A percentile compares a stretch with the other conserved stretches of the same genome.
Evolutionary conservation across 2,888 invertebrate genomes (phyloP).

Genomic region (Eupithecia dodoneata): DNA sequence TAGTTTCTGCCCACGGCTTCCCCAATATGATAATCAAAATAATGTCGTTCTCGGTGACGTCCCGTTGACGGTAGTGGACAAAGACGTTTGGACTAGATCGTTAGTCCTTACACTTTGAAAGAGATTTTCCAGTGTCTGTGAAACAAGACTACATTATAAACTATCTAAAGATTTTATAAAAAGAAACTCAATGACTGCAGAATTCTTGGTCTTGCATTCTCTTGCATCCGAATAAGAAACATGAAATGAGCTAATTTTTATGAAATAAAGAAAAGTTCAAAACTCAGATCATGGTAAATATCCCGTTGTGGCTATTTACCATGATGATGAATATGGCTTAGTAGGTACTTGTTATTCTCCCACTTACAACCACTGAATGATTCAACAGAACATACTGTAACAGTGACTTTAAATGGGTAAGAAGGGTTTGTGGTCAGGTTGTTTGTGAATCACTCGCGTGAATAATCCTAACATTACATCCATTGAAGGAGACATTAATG

Average conservation of each 20-base stretch:
- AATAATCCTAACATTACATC: slow-evolving; percentile 18
- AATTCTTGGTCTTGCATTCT: neutral
- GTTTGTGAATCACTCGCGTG: slow-evolving; percentile 25
- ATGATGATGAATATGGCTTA: too few relatives aligned
- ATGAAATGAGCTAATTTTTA: too few relatives aligned
- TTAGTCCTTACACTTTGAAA: too few relatives aligned
- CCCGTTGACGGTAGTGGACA: too few relatives aligned
- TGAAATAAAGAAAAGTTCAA: too few relatives aligned
- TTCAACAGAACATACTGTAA: slow-evolving; percentile 21
- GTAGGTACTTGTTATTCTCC: neutral
- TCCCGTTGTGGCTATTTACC: too few relatives aligned
- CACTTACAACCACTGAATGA: slow-evolving; percentile 4
- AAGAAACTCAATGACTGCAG: neutral
- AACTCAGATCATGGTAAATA: too few relatives aligned
- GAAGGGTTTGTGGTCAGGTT: slow-evolving; percentile 23
- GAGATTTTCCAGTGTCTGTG: neutral
- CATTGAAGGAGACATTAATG: slow-evolving; percentile 23
- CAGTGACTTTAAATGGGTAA: slow-evolving; percentile 15
- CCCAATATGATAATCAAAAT: too few relatives aligned
- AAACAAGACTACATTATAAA: neutral
- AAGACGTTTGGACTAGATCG: too few relatives aligned
- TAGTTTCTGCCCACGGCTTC: neutral
- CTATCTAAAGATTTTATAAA: neutral
- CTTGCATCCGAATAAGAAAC: neutral
- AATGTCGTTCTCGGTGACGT: too few relatives aligned